Percentiles rank a stretch among this genome's conserved stretches.
Evolutionary conservation across 2,797 vertebrate genomes (phyloP).

Genomic region (Lacerta bilineata): DNA sequence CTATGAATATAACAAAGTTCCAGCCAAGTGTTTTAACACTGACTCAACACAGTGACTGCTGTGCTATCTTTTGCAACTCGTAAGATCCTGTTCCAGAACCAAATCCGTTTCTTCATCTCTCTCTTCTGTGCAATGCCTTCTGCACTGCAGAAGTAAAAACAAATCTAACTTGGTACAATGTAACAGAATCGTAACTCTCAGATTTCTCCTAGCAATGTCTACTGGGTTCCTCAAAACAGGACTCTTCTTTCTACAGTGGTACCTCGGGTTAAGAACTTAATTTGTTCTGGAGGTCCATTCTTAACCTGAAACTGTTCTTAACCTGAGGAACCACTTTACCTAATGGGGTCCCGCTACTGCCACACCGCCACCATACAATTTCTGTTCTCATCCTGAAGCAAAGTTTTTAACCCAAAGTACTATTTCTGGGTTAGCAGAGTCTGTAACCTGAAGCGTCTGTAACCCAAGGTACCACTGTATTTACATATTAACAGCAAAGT

Average conservation of each 20-base stretch:
- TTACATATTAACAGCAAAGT: slow-evolving; percentile 39
- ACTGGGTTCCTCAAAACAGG: slow-evolving; percentile 53
- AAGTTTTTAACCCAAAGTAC: no score
- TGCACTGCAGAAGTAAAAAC: slow-evolving; percentile 57
- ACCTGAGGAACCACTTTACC: no score
- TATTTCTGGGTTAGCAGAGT: no score
- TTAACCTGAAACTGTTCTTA: no score
- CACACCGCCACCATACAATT: no score
- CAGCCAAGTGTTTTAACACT: slow-evolving; percentile 62
- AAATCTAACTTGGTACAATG: slow-evolving; percentile 22
- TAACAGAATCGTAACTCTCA: slow-evolving; percentile 60
- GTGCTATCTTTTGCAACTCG: slow-evolving; percentile 59
- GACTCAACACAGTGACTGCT: slow-evolving; percentile 61
- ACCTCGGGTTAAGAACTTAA: no score
- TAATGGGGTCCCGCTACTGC: no score
- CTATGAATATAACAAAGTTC: slow-evolving; percentile 57
- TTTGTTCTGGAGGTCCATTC: no score
- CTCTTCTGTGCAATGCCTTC: slow-evolving; percentile 52
- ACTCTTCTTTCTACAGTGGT: slow-evolving; percentile 38
- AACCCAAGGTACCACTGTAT: neutral
- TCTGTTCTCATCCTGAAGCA: no score
- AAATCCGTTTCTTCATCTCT: slow-evolving; percentile 61
- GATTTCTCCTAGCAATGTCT: slow-evolving; percentile 60
- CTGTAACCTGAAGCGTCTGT: no score
- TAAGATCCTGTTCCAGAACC: slow-evolving; percentile 54